Evolutionary conservation across 1,140 invertebrate species (phyloP).

Genomic region (Oryctes rhinoceros): DNA sequence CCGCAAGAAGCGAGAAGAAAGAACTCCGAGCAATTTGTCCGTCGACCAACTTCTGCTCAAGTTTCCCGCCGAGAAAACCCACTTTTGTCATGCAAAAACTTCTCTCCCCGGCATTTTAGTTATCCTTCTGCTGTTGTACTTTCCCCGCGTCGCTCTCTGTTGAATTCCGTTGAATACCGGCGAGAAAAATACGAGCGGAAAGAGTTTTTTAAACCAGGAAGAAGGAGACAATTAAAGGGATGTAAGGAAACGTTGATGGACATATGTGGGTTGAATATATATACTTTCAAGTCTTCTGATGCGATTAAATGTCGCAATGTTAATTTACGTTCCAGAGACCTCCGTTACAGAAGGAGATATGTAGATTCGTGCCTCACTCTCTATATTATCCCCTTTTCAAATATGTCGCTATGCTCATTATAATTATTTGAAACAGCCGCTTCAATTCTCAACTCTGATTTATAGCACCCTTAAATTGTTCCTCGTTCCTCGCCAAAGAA

Average conservation of each 20-base stretch:
- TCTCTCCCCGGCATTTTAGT: neutral
- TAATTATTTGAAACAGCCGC: no score
- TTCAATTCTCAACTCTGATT: neutral
- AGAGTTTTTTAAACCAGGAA: neutral
- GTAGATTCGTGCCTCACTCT: no score
- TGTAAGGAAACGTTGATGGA: no score
- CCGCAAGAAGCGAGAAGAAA: neutral
- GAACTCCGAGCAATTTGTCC: constrained; percentile 6
- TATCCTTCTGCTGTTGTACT: neutral
- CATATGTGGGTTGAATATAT: no score
- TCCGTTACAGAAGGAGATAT: no score
- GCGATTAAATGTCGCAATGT: no score
- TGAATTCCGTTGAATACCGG: no score
- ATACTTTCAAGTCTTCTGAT: no score
- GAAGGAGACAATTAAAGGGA: neutral
- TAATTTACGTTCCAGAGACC: no score
- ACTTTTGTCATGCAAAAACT: constrained; percentile 10
- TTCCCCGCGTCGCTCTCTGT: neutral
- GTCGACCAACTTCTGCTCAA: neutral
- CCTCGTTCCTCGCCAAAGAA: neutral
- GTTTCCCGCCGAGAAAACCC: constrained; percentile 10
- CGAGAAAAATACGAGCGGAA: neutral
- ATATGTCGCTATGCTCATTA: no score
- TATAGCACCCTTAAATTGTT: neutral
- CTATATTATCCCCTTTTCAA: no score